phyloP scores from a whole-genome alignment of 2,113 vertebrate genomes.

The Clarias macrocephalus region DNA sequence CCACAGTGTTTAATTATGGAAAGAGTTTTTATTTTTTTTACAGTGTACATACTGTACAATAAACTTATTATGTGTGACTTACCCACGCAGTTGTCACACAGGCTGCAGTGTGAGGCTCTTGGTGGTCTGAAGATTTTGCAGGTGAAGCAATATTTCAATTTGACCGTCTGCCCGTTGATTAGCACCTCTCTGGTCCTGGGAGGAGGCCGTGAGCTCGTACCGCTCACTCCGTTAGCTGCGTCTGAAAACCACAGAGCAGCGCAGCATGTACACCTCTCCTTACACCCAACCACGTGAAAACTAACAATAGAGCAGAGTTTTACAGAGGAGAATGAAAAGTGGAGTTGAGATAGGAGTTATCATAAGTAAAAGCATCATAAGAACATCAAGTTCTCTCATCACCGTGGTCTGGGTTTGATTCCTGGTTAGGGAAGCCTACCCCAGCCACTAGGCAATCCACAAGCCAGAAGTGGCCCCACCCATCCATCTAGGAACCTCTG shows the following conservation, averaged over 20 bases:
- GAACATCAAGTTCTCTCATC: too few species aligned
- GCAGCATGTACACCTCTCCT: background rate
- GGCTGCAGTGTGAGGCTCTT: constrained; percentile 91
- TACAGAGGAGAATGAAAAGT: background rate
- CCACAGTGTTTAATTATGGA: background rate
- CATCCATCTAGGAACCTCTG: too few species aligned
- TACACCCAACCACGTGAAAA: background rate
- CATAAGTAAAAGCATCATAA: too few species aligned
- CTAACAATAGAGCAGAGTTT: too few species aligned
- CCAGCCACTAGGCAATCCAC: too few species aligned
- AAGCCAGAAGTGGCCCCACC: too few species aligned
- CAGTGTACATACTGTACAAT: background rate
- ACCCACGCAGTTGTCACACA: constrained; percentile 97
- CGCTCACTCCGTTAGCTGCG: constrained; percentile 80
- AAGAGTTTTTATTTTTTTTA: background rate
- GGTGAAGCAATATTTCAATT: constrained; percentile 95
- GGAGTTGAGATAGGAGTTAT: background rate
- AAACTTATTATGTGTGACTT: constrained; percentile 59
- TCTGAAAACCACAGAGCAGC: constrained; percentile 65
- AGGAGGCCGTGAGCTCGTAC: constrained; percentile 84
- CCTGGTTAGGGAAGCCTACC: too few species aligned
- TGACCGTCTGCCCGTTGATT: constrained; percentile 92
- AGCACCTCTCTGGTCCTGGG: constrained; percentile 90
- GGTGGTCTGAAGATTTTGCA: constrained; percentile 95
- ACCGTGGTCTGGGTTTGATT: too few species aligned